Base-by-base conservation (phyloP, 2,797 vertebrate species). In the Enteromius paludinosus region DNA sequence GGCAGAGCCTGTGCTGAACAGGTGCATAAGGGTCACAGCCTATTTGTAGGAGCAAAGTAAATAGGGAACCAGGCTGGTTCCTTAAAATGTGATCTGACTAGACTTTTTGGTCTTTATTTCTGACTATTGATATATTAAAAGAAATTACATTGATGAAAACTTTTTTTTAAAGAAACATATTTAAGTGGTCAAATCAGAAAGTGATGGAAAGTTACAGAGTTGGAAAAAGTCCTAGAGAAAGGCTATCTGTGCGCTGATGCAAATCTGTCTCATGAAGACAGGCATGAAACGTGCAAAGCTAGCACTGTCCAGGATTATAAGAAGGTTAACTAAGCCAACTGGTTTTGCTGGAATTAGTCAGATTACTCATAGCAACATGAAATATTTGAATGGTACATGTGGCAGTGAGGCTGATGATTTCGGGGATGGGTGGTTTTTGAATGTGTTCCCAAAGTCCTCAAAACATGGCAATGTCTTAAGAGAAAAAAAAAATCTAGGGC, bases 41-140 rank as follows among this genome's bases (percentile, higher is more conserved):
- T 91, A 91, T 90, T 88, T 89, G 77, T 86, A 86, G 82, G 83
- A 87, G 89, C 66, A 83, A 87, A 81, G 62, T 86, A 83, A 86
- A 85, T 75, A 79, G 87, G 59, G 30, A 87, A 88, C 86, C 81
- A 82, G 83, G 54, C 56, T 79, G 86, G 88, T 66, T 72, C 81
- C 81, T 85, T 70, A 78, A 84, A 87, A 83, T 87, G 82, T 90
- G 83, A 75, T 73, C 85, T 88, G 87, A 91, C 78, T 89, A 87
- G 75, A 88, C 45, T 87, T 87, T 89, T 76, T 91, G 64, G 59
- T 52, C 47, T 83, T 81, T 61, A 71, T 78, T 68, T 81, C 52
- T 41, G 86, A 88, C 72, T 81, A 89, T 86, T 81, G 65, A 89
- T 91, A 85, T 89, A 93, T 91, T 90, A 90, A 93, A 92, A 43